Evolutionary conservation across 2,113 vertebrate species (phyloP).

Genomic region (Fregata magnificens): DNA sequence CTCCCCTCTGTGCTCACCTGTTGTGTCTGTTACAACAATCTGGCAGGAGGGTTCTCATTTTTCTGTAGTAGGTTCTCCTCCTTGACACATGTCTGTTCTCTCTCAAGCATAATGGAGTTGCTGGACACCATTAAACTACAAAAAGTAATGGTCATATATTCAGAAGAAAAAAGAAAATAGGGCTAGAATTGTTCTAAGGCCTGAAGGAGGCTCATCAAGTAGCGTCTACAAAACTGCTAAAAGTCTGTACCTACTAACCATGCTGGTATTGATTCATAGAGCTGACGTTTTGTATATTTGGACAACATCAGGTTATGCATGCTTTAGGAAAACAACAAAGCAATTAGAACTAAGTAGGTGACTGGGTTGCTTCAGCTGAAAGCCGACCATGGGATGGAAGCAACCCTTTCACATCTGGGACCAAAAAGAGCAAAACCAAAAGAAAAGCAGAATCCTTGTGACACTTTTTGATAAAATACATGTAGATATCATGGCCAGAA

Average conservation of each 20-base stretch:
- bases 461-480: neutral
- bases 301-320: neutral
- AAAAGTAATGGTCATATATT: neutral
- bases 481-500: neutral
- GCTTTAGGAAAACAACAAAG: neutral
- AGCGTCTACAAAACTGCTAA: neutral
- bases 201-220: neutral
- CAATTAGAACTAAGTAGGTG: neutral
- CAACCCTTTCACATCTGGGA: neutral
- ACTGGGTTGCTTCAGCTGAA: neutral
- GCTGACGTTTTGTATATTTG: neutral
- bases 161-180: neutral
- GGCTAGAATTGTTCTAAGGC: neutral
- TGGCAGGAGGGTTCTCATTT: neutral
- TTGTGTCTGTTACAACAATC: neutral
- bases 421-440: neutral
- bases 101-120: neutral
- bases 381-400: neutral
- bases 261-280: neutral
- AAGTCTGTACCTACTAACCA: neutral
- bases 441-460: neutral
- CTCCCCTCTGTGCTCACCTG: neutral
- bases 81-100: neutral
- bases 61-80: neutral
- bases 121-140: neutral